phyloP scores from a whole-genome alignment of 1,140 invertebrate genomes.

The Telenomus remus region DNA sequence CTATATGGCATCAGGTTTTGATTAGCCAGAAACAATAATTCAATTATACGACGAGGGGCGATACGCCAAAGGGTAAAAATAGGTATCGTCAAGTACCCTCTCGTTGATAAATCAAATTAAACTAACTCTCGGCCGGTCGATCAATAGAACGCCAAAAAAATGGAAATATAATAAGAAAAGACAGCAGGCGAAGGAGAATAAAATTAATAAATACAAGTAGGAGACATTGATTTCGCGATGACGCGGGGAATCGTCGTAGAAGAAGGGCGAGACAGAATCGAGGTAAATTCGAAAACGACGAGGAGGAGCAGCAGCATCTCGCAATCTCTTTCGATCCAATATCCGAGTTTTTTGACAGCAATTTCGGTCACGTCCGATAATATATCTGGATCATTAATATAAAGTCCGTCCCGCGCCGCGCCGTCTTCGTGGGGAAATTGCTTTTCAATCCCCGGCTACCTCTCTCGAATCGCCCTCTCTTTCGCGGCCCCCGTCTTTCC shows the following conservation, averaged over 20 bases:
- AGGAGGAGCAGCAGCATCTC: constrained; percentile 65
- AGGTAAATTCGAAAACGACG: constrained; percentile 54
- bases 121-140: too few species aligned
- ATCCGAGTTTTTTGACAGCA: constrained; percentile 77
- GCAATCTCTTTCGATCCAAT: constrained; percentile 76
- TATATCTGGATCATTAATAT: constrained; percentile 78
- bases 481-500: constrained; percentile 52
- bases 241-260: too few species aligned
- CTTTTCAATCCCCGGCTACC: constrained; percentile 75
- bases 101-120: too few species aligned
- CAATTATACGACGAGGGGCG: constrained; percentile 43
- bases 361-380: constrained; percentile 77
- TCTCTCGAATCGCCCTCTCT: constrained; percentile 55
- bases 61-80: constrained; percentile 46
- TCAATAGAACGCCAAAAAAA: too few species aligned
- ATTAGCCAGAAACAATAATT: constrained; percentile 55
- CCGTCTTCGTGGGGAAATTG: constrained; percentile 75
- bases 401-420: constrained; percentile 70
- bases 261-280: too few species aligned
- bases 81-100: constrained; percentile 4
- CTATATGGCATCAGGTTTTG: constrained; percentile 29
- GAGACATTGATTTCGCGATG: too few species aligned
- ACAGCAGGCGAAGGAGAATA: too few species aligned
- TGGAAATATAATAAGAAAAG: too few species aligned
- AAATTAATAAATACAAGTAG: too few species aligned